Evolutionary conservation across 1,140 invertebrate species (phyloP), one percentile per base, ranked within the genome.

Genomic region (Stegodyphus dumicola): DNA sequence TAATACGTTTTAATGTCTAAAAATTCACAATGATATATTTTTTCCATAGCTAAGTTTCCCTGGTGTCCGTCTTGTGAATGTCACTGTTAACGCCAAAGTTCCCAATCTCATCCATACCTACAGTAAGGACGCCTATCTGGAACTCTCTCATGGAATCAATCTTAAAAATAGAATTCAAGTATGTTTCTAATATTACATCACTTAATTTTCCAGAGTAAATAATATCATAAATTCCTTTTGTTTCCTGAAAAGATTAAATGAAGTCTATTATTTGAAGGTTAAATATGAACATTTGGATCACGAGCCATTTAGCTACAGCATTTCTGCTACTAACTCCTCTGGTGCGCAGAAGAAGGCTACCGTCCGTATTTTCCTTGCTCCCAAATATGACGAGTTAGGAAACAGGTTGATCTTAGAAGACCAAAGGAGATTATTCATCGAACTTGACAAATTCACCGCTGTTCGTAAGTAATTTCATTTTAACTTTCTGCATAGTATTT

Each of bases 291-390:
- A 84, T 69, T 48, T 84, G 71, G 80, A 84, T 13, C 80, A 84
- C 52, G 80, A 84, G 17, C 80, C 80, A 33, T 84, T 84, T 51
- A n/a, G 48, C n/a, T 65, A 18, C 60, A 18, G n/a, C 56, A 84
- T 84, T 13, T 66, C 13, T 11, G 71, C 67, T 15, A 60, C 93
- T 81, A 95, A 95, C 89, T 92, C 92, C 49, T 91, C 91, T 0
- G 92, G 91, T 0, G 88, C 90, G 7, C 88, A 90, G n/a, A 88
- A 84, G 51, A 48, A 84, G 69, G 60, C 80, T 15, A 84, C 73
- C 10, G 71, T 84, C 7, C 70, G 80, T 33, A 69, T 84, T 9
- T 84, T 84, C 71, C 33, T 84, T 15, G 80, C 17, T 9, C 80
- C 80, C 0, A 84, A 84, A 71, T 75, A 60, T 49, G 80, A 84